phyloP scores from a whole-genome alignment of 2,888 invertebrate genomes.

The Mythimna albipuncta region DNA sequence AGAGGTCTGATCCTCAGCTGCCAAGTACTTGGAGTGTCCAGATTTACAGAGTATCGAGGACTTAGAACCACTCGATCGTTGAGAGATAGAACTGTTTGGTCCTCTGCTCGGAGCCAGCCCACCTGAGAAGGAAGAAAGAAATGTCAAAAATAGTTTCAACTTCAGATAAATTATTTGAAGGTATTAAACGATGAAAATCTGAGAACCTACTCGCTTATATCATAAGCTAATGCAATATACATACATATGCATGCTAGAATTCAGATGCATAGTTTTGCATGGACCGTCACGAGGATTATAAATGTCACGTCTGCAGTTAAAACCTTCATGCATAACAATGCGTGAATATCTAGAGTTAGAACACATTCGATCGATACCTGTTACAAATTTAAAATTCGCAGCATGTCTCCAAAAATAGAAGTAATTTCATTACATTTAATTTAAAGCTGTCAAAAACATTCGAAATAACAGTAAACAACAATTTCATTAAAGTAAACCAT shows the following conservation, averaged over 20 bases:
- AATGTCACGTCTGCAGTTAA: not conserved
- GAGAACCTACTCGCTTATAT: not conserved
- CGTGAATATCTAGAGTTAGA: not conserved
- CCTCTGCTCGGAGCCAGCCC: slow-evolving; percentile 97
- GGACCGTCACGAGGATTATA: not conserved
- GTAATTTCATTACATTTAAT: slow-evolving; percentile 11
- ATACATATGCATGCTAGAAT: not conserved
- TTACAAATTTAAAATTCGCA: not conserved
- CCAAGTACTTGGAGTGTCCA: slow-evolving; percentile 96
- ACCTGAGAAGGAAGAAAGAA: slow-evolving; percentile 90
- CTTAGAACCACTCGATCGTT: slow-evolving; percentile 96
- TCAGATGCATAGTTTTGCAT: not conserved
- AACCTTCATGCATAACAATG: not conserved
- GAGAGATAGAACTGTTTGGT: slow-evolving; percentile 96
- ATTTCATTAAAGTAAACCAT: slow-evolving; percentile 43
- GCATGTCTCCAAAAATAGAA: slow-evolving; percentile 3
- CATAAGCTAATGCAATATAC: not conserved
- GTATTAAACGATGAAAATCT: not conserved
- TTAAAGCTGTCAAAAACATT: slow-evolving; percentile 30
- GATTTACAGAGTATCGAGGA: slow-evolving; percentile 94
- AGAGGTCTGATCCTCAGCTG: slow-evolving; percentile 95
- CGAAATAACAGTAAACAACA: slow-evolving; percentile 27
- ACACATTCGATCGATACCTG: not conserved
- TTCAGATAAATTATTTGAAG: no score
- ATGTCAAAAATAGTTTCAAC: no score